Evolutionary conservation across 2,113 vertebrate species (phyloP).

Genomic region (Hippotragus niger): DNA sequence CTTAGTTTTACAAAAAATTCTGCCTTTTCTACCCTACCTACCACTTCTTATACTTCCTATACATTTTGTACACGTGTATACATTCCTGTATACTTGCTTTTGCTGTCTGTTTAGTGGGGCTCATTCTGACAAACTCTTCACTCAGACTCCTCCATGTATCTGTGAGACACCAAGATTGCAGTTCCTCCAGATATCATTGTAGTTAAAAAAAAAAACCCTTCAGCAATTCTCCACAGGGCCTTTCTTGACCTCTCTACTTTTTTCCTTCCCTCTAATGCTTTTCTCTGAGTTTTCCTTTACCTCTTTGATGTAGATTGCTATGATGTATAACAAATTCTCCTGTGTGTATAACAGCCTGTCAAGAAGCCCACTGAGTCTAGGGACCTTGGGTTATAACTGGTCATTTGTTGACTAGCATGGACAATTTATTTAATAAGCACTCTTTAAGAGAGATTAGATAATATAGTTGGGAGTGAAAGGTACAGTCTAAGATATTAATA

Average conservation of each 20-base stretch:
- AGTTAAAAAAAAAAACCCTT: background rate
- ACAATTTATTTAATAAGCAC: background rate
- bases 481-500: background rate
- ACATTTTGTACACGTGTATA: background rate
- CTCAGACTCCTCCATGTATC: background rate
- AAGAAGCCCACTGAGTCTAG: background rate
- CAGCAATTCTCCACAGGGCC: background rate
- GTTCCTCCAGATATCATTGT: background rate
- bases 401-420: background rate
- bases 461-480: constrained; percentile 7
- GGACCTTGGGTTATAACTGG: background rate
- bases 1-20: background rate
- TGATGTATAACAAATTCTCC: background rate
- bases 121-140: background rate
- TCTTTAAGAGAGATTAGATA: background rate
- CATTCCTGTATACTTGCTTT: background rate
- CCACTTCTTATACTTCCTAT: background rate
- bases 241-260: constrained; percentile 5
- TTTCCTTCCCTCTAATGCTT: constrained; percentile 6
- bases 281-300: constrained; percentile 31
- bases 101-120: background rate
- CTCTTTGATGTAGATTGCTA: background rate
- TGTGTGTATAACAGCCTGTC: background rate
- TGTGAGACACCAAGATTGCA: background rate
- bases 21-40: background rate